Percentiles rank a stretch among this genome's conserved stretches.
These are phyloP conservation scores for Urocitellus parryii DNA, from an alignment of 2,113 vertebrate genomes.

Conservation along the genomic window DNA sequence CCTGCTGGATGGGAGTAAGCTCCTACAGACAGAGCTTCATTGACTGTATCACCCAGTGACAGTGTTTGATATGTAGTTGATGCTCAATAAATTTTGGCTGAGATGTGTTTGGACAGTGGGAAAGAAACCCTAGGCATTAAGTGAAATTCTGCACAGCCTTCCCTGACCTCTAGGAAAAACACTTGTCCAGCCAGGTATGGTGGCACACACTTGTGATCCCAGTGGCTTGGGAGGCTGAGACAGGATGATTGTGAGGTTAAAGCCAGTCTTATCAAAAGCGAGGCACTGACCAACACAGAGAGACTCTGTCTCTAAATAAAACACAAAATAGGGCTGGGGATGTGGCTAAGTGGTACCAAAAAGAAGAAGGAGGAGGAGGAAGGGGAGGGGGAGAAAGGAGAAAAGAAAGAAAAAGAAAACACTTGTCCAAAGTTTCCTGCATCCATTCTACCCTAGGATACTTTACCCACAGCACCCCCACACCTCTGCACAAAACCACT, in stretches of 20 bases:
- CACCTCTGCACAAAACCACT: not conserved
- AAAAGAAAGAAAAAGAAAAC: not conserved
- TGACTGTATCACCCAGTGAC: not conserved
- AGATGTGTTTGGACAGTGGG: not conserved
- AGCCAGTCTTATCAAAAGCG: too few relatives aligned
- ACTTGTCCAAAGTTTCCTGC: not conserved
- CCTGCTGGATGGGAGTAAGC: not conserved
- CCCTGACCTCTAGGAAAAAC: not conserved
- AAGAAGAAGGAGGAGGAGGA: too few relatives aligned
- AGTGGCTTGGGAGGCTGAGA: too few relatives aligned
- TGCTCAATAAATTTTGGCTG: not conserved
- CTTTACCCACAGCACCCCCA: rapidly evolving
- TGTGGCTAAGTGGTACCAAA: too few relatives aligned
- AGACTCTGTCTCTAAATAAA: too few relatives aligned
- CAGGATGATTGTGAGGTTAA: too few relatives aligned
- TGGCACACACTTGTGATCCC: too few relatives aligned
- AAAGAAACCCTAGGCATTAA: not conserved
- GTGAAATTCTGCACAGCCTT: not conserved
- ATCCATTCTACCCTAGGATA: not conserved
- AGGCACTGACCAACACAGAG: too few relatives aligned
- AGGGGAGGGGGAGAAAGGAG: too few relatives aligned
- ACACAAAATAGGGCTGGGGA: too few relatives aligned
- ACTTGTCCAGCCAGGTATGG: too few relatives aligned
- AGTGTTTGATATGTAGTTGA: too few relatives aligned
- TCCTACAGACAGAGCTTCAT: not conserved